Evolutionary conservation across 2,888 invertebrate species (phyloP).

Genomic region (Subacronicta megacephala): DNA sequence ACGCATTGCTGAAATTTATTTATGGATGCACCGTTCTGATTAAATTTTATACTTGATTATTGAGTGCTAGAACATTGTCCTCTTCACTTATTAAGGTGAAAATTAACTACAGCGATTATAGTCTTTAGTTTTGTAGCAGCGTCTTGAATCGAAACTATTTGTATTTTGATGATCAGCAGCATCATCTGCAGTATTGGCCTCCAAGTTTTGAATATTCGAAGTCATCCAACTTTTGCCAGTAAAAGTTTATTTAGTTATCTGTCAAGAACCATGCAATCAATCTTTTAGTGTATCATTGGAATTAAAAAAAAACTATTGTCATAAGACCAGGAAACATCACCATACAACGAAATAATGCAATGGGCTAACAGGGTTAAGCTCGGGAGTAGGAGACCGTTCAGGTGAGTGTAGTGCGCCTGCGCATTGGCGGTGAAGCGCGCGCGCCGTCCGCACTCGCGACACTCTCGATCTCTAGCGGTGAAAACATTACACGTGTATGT

Average conservation of each 20-base stretch:
- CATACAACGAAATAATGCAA: conserved; percentile 1
- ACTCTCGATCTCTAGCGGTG: conserved; percentile 66
- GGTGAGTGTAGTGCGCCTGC: conserved; percentile 51
- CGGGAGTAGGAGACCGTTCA: conserved; percentile 55
- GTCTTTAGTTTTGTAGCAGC: too few relatives aligned
- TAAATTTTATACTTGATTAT: conserved; percentile 12
- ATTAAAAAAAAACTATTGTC: conserved; percentile 14
- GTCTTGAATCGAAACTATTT: too few relatives aligned
- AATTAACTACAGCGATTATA: too few relatives aligned
- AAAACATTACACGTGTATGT: conserved; percentile 65
- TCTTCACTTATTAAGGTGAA: too few relatives aligned
- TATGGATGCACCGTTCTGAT: conserved; percentile 7
- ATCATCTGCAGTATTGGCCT: too few relatives aligned
- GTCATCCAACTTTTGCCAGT: too few relatives aligned
- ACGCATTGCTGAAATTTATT: conserved; percentile 4
- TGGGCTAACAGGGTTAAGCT: conserved; percentile 42
- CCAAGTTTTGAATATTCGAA: too few relatives aligned
- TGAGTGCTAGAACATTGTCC: conserved; percentile 9
- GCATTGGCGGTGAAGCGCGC: conserved; percentile 74
- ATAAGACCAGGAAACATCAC: conserved; percentile 35
- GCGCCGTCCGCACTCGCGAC: conserved; percentile 68
- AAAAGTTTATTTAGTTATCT: too few relatives aligned
- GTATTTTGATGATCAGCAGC: too few relatives aligned
- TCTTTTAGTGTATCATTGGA: too few relatives aligned
- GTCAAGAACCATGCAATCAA: too few relatives aligned